Conservation (phyloP, 2,797 vertebrate genomes). For the Sorex maritimensis region DNA sequence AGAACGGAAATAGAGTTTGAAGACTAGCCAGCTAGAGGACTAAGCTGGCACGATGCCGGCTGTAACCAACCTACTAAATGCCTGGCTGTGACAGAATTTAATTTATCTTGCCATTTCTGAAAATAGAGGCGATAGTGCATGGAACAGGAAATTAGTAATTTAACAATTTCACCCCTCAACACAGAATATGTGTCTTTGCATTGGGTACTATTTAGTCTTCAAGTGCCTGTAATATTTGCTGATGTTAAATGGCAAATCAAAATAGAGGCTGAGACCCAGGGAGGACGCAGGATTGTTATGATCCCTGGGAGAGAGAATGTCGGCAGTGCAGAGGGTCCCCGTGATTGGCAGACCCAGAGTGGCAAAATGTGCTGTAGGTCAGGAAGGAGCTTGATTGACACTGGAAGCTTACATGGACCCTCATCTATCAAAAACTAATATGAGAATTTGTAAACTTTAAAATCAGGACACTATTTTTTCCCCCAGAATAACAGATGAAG, state of each 20-base stretch:
- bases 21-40: neutral
- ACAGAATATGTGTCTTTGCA: constrained; percentile 59
- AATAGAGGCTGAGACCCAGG: constrained; percentile 69
- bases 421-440: constrained; percentile 43
- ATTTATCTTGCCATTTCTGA: constrained; percentile 69
- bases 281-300: neutral
- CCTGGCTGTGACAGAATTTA: constrained; percentile 67
- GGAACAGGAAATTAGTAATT: constrained; percentile 77
- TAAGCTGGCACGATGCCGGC: constrained; percentile 61
- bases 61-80: constrained; percentile 10
- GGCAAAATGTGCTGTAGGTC: constrained; percentile 48
- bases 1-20: constrained; percentile 43
- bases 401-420: neutral
- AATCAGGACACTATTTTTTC: constrained; percentile 34
- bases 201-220: constrained; percentile 1
- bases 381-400: constrained; percentile 49
- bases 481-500: constrained; percentile 28
- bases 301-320: constrained; percentile 14
- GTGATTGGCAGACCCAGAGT: neutral
- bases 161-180: constrained; percentile 66
- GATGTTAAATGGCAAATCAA: constrained; percentile 77
- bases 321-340: constrained; percentile 56
- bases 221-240: constrained; percentile 61
- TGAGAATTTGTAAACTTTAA: constrained; percentile 1
- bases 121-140: constrained; percentile 69